Conservation (phyloP, 1,140 invertebrate species). For the Heliconius eleuchia region DNA sequence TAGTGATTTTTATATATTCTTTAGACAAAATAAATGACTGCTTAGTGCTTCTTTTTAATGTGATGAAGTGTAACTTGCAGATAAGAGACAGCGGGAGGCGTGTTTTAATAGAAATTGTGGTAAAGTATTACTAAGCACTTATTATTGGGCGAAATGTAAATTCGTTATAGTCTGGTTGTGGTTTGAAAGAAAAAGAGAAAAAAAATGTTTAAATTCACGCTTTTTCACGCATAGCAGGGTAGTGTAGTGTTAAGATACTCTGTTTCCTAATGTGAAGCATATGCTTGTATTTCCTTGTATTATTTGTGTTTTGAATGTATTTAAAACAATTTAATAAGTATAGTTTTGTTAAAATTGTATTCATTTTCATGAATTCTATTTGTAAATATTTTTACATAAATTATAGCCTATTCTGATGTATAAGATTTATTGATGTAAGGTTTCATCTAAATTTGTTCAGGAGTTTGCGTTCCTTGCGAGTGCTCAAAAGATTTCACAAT, state of each 20-base stretch:
- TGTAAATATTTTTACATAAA: too few species aligned
- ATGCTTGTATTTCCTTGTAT: neutral
- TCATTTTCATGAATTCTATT: too few species aligned
- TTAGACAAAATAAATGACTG: constrained; percentile 31
- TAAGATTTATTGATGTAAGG: too few species aligned
- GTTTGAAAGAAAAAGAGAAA: neutral
- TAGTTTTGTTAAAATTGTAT: neutral
- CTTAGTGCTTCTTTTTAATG: constrained; percentile 50
- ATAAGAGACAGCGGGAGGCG: constrained; percentile 55
- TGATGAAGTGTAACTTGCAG: constrained; percentile 39
- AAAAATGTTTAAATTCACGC: too few species aligned
- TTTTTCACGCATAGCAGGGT: too few species aligned
- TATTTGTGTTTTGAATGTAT: neutral
- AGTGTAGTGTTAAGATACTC: too few species aligned
- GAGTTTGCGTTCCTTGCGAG: too few species aligned
- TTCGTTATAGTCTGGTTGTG: constrained; percentile 41
- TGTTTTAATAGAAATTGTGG: constrained; percentile 27
- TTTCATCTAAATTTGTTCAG: too few species aligned
- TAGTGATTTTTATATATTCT: constrained; percentile 13
- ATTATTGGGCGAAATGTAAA: constrained; percentile 42
- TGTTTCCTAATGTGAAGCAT: neutral
- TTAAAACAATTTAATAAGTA: neutral
- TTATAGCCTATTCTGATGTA: too few species aligned
- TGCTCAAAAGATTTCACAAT: too few species aligned
- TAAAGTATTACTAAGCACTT: constrained; percentile 45